Conservation (phyloP, 1,140 invertebrate species). For the Lepidotrigona ventralis region DNA sequence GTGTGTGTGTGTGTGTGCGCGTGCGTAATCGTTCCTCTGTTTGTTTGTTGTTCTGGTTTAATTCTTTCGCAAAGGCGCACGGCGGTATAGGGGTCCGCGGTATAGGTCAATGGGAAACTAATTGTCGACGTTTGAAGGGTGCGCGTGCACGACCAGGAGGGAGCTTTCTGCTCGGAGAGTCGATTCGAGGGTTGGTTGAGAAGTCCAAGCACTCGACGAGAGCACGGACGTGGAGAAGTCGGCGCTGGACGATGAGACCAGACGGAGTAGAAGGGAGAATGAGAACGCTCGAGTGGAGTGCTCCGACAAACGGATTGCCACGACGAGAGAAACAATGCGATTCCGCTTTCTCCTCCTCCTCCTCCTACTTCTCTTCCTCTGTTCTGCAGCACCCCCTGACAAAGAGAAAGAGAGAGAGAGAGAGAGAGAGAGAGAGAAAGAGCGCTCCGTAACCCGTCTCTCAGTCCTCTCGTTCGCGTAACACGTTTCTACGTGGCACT, state of each 20-base stretch:
- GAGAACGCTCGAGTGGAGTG: conserved; percentile 74
- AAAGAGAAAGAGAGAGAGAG: too few species aligned
- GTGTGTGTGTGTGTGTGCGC: too few species aligned
- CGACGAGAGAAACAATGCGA: conserved; percentile 75
- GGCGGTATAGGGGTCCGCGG: conserved; percentile 55
- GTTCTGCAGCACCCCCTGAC: too few species aligned
- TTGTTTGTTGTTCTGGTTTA: conserved; percentile 66
- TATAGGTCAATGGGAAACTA: conserved; percentile 75
- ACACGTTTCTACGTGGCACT: conserved; percentile 58
- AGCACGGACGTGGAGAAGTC: conserved; percentile 58
- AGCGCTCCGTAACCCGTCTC: background rate
- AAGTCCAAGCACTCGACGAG: conserved; percentile 73
- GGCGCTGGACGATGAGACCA: conserved; percentile 60
- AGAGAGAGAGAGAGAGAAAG: too few species aligned
- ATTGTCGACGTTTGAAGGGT: conserved; percentile 71
- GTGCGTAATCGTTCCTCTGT: conserved; percentile 56
- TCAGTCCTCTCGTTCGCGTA: conserved; percentile 41
- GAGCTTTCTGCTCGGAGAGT: conserved; percentile 59
- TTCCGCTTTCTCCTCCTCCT: conserved; percentile 45
- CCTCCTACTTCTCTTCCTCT: background rate
- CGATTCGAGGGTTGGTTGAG: conserved; percentile 70
- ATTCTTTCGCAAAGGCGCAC: conserved; percentile 56
- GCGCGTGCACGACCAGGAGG: conserved; percentile 52
- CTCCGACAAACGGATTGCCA: conserved; percentile 76
- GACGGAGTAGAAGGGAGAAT: conserved; percentile 55